These are phyloP conservation scores for Oceanodroma tethys DNA, from an alignment of 2,113 vertebrate species.

Conservation along the genomic window DNA sequence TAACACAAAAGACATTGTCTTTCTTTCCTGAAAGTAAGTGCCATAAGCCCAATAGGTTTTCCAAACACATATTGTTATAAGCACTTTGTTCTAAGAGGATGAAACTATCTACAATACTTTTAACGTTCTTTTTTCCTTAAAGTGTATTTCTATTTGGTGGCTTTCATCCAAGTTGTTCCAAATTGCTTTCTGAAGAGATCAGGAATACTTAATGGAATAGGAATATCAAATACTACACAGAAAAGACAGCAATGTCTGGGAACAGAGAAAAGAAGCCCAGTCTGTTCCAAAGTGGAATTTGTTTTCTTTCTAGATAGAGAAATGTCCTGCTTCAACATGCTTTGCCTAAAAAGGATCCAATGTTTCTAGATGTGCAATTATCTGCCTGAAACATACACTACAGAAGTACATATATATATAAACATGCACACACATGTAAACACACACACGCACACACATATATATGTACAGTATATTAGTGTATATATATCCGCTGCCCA, in stretches of 20 bases:
- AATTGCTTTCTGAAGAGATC: neutral
- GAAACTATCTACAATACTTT: neutral
- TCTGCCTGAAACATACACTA: neutral
- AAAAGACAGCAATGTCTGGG: neutral
- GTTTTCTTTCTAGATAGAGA: neutral
- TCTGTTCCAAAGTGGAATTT: neutral
- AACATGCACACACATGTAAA: neutral
- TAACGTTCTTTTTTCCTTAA: neutral
- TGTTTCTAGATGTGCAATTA: neutral
- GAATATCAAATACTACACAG: neutral
- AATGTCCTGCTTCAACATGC: neutral
- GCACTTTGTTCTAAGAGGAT: neutral
- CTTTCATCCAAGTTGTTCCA: neutral
- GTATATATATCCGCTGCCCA: neutral
- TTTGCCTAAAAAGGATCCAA: neutral
- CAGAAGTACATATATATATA: neutral
- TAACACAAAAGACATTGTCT: neutral
- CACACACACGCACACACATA: neutral
- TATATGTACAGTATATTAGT: neutral
- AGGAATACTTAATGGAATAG: neutral
- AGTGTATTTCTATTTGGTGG: neutral
- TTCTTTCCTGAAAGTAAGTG: neutral
- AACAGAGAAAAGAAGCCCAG: neutral
- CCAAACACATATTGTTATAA: neutral
- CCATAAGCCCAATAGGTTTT: neutral